Evolutionary conservation across 2,888 invertebrate genomes (phyloP), one percentile per base, ranked within the genome.

Genomic region (Cactoblastis cactorum): DNA sequence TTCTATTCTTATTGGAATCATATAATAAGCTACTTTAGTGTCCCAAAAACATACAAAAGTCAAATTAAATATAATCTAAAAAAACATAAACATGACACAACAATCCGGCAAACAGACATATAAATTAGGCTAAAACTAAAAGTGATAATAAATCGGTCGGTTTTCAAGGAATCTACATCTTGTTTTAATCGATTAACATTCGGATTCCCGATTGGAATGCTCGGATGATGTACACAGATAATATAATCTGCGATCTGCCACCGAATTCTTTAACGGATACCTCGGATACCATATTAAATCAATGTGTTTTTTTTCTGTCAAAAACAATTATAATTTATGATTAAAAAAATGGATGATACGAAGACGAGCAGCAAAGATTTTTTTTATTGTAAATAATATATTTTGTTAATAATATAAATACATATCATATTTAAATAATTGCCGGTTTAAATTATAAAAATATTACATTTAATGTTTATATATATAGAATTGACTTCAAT

Each of bases 241-340:
- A 87, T 87, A 55, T 79, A 80, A 87, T 87, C 87, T 82, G 65
- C 61, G 79, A 88, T 87, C 87, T 84, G 88, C 88, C 88, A 88
- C 88, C 58, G 87, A 61, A 83, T 86, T 82, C 85, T 76, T 66
- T 67, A 53, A 51, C 58, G 58, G 72, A 49, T 69, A 69, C 65
- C 60, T 53, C 53, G 54, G 53, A 62, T 63, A 62, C 62, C 58
- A 59, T 69, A 71, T 68, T 79, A 80, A 81, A 81, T 79, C 76
- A 79, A 66, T 61, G 55, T 54, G n/a, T n/a, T n/a, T 22, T 34
- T 28, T 61, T 62, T 62, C 66, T 65, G 63, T 57, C 56, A 51
- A 39, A n/a, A 52, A 52, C 49, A 41, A 35, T 43, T 1, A 11
- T 17, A 17, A 37, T 37, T 37, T 37, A 37, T 37, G 28, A 6